Conservation (phyloP, 2,888 invertebrate species). For the Sericinus montela region DNA sequence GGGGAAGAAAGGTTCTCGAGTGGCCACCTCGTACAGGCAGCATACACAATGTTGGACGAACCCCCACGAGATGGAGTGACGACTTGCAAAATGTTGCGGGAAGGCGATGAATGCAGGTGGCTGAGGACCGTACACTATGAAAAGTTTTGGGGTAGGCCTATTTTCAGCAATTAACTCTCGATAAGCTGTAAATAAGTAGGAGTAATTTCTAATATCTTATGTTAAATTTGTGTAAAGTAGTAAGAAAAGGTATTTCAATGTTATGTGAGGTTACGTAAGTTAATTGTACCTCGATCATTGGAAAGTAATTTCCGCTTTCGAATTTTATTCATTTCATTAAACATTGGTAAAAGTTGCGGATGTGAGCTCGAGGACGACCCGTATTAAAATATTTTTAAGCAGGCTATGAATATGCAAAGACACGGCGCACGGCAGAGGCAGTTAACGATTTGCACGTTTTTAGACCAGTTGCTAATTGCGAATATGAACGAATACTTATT, state of each 20-base stretch:
- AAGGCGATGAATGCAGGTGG: too few relatives aligned
- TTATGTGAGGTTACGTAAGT: neutral
- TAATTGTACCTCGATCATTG: constrained; percentile 6
- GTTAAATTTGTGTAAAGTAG: too few relatives aligned
- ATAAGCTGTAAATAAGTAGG: too few relatives aligned
- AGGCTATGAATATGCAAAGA: constrained; percentile 78
- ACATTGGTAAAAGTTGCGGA: constrained; percentile 66
- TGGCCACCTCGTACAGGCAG: too few relatives aligned
- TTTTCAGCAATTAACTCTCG: too few relatives aligned
- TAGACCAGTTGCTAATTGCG: constrained; percentile 76
- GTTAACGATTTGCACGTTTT: constrained; percentile 78
- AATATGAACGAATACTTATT: constrained; percentile 75
- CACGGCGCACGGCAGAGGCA: constrained; percentile 66
- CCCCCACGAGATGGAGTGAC: too few relatives aligned
- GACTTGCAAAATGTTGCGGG: too few relatives aligned
- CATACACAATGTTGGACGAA: too few relatives aligned
- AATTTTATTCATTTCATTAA: constrained; percentile 38
- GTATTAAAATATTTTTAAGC: constrained; percentile 78
- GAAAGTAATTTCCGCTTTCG: constrained; percentile 15
- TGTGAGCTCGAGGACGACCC: constrained; percentile 58
- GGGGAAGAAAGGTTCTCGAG: too few relatives aligned
- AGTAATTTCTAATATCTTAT: too few relatives aligned
- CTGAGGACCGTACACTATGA: too few relatives aligned
- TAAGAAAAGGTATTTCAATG: neutral
- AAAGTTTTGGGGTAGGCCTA: too few relatives aligned